Conservation (phyloP, 2,888 invertebrate species). For the Cylindroiulus punctatus region DNA sequence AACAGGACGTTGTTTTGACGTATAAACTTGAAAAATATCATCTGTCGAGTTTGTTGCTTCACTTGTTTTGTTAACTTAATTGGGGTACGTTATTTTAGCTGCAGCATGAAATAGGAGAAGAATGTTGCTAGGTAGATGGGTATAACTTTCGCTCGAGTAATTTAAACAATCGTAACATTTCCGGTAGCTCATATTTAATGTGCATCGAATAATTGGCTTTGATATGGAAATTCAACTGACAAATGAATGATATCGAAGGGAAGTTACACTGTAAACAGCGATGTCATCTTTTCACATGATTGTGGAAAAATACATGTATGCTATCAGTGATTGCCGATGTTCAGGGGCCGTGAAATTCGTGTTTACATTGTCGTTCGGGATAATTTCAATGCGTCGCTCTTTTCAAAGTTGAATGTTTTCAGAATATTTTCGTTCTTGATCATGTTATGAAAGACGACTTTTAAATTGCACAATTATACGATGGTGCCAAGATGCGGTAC, state of each 20-base stretch:
- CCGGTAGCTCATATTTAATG: neutral
- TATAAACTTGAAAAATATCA: neutral
- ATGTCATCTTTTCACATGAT: too few species aligned
- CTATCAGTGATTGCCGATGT: too few species aligned
- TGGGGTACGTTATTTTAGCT: neutral
- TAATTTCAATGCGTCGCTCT: neutral
- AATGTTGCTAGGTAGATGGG: neutral
- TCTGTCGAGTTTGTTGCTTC: neutral
- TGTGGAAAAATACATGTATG: too few species aligned
- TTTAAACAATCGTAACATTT: neutral
- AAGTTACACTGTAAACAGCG: too few species aligned
- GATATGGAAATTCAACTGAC: too few species aligned
- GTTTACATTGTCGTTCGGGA: too few species aligned
- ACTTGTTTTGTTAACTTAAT: neutral
- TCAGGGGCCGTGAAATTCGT: too few species aligned
- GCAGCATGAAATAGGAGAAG: neutral
- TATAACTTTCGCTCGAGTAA: neutral
- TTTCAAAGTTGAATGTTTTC: neutral
- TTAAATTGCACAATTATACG: neutral
- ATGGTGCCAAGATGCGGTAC: too few species aligned
- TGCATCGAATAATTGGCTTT: neutral
- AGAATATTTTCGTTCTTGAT: neutral
- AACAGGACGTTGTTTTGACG: neutral
- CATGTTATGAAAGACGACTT: neutral
- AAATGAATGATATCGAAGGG: neutral